Evolutionary conservation across 2,888 invertebrate genomes (phyloP).

Genomic region (Notodonta dromedarius): DNA sequence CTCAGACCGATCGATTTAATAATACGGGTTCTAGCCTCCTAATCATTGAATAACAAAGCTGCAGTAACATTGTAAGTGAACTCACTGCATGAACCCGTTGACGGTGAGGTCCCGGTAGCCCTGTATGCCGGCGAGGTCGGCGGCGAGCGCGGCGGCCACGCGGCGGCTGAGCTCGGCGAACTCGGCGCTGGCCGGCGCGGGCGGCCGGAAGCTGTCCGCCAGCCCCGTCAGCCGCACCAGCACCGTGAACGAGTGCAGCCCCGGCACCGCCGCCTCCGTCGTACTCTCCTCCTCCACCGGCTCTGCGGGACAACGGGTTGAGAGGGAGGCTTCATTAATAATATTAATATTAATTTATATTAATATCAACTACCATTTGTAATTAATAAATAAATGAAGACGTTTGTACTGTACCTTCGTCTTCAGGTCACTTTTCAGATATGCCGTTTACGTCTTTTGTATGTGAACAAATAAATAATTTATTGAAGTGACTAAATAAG

Average conservation of each 20-base stretch:
- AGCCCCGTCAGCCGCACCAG: constrained; percentile 90
- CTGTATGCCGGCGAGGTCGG: constrained; percentile 45
- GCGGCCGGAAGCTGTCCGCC: constrained; percentile 90
- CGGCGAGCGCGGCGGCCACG: constrained; percentile 45
- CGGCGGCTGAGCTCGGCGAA: constrained; percentile 88
- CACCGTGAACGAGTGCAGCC: constrained; percentile 87
- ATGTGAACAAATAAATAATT: too few relatives aligned
- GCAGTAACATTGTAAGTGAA: constrained; percentile 21
- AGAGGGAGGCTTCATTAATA: too few relatives aligned
- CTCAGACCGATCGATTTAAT: too few relatives aligned
- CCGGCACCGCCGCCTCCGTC: constrained; percentile 85
- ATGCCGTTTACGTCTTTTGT: too few relatives aligned
- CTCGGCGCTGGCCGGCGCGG: constrained; percentile 88
- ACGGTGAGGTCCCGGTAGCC: constrained; percentile 90
- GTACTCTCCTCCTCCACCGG: constrained; percentile 83
- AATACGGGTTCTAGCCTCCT: too few relatives aligned
- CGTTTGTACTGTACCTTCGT: too few relatives aligned
- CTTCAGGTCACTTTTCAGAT: too few relatives aligned
- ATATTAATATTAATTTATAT: too few relatives aligned
- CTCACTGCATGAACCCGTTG: constrained; percentile 88
- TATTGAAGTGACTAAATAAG: too few relatives aligned
- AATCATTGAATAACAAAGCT: too few relatives aligned
- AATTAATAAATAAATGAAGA: too few relatives aligned
- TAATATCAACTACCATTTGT: too few relatives aligned
- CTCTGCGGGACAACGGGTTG: constrained; percentile 53